Conservation (phyloP, 2,888 invertebrate species). For the Nebria salina region DNA sequence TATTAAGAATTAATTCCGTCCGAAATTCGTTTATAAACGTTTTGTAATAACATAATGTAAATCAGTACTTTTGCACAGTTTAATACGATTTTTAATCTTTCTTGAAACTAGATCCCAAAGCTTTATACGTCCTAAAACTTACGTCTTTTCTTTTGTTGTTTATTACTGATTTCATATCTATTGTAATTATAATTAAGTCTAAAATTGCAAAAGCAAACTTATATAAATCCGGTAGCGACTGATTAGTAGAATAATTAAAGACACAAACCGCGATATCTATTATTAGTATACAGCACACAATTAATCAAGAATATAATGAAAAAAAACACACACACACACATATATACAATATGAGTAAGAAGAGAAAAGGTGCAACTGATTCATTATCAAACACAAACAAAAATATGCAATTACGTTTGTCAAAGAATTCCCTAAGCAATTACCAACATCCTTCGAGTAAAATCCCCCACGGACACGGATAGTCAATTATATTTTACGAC, state of each 20-base stretch:
- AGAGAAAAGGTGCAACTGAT: conserved; percentile 21
- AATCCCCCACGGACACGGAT: conserved; percentile 27
- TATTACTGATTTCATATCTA: not conserved
- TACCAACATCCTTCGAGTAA: conserved; percentile 33
- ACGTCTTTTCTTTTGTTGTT: not conserved
- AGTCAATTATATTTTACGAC: conserved; percentile 36
- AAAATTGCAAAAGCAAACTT: not conserved
- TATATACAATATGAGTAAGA: not conserved
- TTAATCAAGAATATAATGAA: not conserved
- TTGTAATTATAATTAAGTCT: not conserved
- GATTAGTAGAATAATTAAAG: not conserved
- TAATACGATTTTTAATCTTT: not conserved
- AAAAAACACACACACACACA: not conserved
- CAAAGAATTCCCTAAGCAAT: conserved; percentile 28
- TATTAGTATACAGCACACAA: not conserved
- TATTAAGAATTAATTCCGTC: not conserved
- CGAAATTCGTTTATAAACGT: not conserved
- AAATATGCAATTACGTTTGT: conserved; percentile 26
- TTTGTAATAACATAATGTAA: not conserved
- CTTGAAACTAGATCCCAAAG: not conserved
- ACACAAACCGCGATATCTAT: not conserved
- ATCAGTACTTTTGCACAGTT: not conserved
- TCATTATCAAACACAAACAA: conserved; percentile 18
- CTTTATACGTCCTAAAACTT: no score
- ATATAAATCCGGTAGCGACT: not conserved